Conservation (phyloP, 2,113 vertebrate genomes). For the Eulemur macaco region DNA sequence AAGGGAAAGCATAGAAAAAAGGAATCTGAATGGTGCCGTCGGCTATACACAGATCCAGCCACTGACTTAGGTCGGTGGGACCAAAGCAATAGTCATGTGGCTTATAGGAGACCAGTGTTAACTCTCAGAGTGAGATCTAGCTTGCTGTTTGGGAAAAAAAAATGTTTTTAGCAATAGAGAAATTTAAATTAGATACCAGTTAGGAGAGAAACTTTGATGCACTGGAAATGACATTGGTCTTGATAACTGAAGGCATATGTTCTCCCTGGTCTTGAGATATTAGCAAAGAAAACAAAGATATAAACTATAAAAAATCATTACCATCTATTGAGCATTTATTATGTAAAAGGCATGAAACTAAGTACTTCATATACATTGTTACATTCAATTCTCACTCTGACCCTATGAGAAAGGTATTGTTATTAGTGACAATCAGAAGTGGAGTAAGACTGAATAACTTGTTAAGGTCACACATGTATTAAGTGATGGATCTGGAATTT, state of each 20-base stretch:
- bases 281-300: neutral
- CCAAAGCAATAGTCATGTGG: neutral
- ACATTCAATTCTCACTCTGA: neutral
- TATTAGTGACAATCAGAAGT: neutral
- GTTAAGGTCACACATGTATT: neutral
- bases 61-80: neutral
- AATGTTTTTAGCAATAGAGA: neutral
- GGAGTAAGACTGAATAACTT: neutral
- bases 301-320: neutral
- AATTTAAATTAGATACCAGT: neutral
- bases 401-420: neutral
- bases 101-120: neutral
- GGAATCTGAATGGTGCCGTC: neutral
- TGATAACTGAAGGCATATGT: neutral
- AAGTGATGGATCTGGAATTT: neutral
- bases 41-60: neutral
- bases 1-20: neutral
- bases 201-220: neutral
- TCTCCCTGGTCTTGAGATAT: neutral
- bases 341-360: neutral
- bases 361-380: neutral
- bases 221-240: neutral
- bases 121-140: neutral
- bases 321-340: neutral
- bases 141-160: neutral